Conservation (phyloP, 2,113 vertebrate genomes). For the Halcyon senegalensis region DNA sequence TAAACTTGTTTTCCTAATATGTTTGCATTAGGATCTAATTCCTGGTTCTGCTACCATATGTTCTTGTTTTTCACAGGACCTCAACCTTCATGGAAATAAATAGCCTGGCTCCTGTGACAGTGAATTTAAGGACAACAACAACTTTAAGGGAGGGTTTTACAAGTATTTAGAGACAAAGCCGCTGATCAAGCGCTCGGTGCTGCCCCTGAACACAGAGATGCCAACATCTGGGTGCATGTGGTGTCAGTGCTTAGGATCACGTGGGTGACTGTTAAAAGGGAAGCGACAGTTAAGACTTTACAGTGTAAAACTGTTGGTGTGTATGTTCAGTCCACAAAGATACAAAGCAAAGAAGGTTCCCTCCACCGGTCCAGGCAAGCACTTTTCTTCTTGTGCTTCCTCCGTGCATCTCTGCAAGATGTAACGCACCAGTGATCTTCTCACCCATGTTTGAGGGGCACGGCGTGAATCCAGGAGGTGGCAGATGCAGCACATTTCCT, state of each 20-base stretch:
- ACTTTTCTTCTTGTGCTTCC: background rate
- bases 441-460: background rate
- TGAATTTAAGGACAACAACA: background rate
- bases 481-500: background rate
- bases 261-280: rapidly evolving
- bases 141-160: background rate
- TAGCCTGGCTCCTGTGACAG: background rate
- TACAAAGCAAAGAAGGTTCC: background rate
- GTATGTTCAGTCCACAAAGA: background rate
- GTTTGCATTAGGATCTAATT: background rate
- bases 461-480: background rate
- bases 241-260: background rate
- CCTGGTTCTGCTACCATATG: background rate
- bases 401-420: background rate
- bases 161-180: background rate
- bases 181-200: background rate
- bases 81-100: background rate
- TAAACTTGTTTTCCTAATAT: background rate
- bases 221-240: background rate
- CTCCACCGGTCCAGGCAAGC: background rate
- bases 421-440: rapidly evolving
- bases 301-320: background rate
- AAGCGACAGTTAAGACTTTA: background rate
- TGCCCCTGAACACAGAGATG: background rate
- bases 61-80: background rate